Evolutionary conservation across 2,888 invertebrate species (phyloP), one percentile per base, ranked within the genome.

Genomic region (Synergus umbraculus): DNA sequence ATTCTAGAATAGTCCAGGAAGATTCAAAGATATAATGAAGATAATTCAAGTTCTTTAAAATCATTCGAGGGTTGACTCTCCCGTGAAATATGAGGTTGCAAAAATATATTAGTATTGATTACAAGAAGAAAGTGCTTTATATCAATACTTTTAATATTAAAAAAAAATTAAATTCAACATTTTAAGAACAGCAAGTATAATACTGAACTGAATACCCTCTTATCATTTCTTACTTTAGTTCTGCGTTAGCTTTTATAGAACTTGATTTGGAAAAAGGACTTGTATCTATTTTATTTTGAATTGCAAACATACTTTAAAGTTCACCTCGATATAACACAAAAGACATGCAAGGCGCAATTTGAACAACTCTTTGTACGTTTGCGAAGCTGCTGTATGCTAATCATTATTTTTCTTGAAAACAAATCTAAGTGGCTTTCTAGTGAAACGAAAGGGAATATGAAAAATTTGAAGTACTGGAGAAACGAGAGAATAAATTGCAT

Each of bases 391-490:
- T 49, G 29, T 49, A 49, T 37, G 49, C 49, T 69, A 49, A 69
- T 69, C 29, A 69, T 49, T 69, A 69, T 69, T 49, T 69, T 15
- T 46, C 46, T 12, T 67, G 15, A 4, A 67, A 67, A 69, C 15
- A 69, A 69, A 29, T 69, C 49, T 15, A 29, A 44, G 46, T 69
- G 9, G 12, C 22, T 13, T 44, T 29, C 13, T 46, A 9, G 18
- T 1, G 13, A 22, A n/a, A 46, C n/a, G 54, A n/a, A 54, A 8
- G n/a, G 13, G 46, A 49, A 46, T 29, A 49, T 46, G 44, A 49
- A 46, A 69, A 69, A 69, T 12, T 29, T 15, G 22, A 8, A 69
- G 29, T 22, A 29, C 29, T 18, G 29, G 46, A 69, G 46, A 13
- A 49, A 69, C 9, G 13, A 44, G 29, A 69, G 49, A 69, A 46